phyloP scores from a whole-genome alignment of 2,888 invertebrate species.

The Meliscaeva auricollis region DNA sequence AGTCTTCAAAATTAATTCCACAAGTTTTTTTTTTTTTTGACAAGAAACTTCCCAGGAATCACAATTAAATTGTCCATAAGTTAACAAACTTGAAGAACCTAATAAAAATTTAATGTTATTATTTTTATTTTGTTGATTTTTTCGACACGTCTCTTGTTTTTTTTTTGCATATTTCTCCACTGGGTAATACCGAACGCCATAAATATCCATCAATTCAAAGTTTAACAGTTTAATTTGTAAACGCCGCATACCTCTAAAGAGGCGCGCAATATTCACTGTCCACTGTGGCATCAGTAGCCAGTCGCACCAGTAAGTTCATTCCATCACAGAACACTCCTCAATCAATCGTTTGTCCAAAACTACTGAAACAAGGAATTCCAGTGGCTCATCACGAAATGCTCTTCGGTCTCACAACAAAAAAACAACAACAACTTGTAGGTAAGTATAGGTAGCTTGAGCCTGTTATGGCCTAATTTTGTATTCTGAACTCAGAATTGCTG shows the following conservation, averaged over 20 bases:
- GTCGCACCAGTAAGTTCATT: slow-evolving; percentile 44
- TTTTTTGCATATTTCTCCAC: not conserved
- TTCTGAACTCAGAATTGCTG: slow-evolving; percentile 70
- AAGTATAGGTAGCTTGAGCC: slow-evolving; percentile 36
- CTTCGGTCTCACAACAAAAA: slow-evolving; percentile 40
- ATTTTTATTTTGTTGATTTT: not conserved
- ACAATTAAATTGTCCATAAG: slow-evolving; percentile 2
- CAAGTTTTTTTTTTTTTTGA: no score
- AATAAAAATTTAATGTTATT: not conserved
- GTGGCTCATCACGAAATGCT: slow-evolving; percentile 56
- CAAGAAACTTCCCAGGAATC: no score
- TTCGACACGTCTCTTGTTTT: slow-evolving; percentile 16
- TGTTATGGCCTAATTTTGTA: slow-evolving; percentile 72
- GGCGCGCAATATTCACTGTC: slow-evolving; percentile 6
- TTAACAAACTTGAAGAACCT: slow-evolving; percentile 2
- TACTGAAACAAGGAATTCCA: slow-evolving; percentile 66
- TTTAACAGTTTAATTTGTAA: slow-evolving; percentile 75
- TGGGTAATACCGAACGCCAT: slow-evolving; percentile 37
- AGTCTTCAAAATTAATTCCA: no score
- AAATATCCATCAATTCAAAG: slow-evolving; percentile 37
- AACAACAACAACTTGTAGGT: not conserved
- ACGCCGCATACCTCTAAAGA: slow-evolving; percentile 52
- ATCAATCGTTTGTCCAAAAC: slow-evolving; percentile 70
- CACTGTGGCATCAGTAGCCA: not conserved
- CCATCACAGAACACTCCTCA: slow-evolving; percentile 66